phyloP scores from a whole-genome alignment of 2,113 vertebrate genomes.

The Leucopsar rothschildi region DNA sequence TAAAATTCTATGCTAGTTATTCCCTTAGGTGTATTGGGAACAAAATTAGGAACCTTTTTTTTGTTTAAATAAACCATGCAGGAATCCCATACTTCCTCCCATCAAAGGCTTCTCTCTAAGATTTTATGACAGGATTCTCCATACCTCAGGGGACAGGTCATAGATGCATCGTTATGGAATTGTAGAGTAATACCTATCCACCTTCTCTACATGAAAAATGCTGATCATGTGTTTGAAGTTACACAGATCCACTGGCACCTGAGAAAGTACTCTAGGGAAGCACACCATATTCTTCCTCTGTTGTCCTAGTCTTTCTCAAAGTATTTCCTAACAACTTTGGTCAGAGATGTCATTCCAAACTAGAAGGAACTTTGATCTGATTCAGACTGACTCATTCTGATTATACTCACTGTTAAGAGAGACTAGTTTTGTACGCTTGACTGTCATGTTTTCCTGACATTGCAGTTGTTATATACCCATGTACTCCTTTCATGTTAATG shows the following conservation, averaged over 20 bases:
- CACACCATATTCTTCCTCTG: neutral
- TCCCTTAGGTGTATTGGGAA: neutral
- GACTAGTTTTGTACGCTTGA: neutral
- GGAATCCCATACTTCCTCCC: neutral
- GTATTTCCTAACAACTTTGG: neutral
- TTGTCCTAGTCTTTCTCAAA: neutral
- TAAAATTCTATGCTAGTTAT: neutral
- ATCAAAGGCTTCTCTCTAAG: neutral
- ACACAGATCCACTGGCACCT: neutral
- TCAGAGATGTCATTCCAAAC: neutral
- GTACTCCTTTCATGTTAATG: neutral
- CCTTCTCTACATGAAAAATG: neutral
- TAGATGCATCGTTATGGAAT: neutral
- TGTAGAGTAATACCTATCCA: neutral
- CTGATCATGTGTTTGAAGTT: neutral
- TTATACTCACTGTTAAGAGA: neutral
- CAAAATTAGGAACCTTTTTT: neutral
- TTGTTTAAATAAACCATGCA: neutral
- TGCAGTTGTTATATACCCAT: neutral
- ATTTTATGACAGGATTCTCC: neutral
- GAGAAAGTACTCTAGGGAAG: neutral
- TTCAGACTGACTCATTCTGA: neutral
- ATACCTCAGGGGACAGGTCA: neutral
- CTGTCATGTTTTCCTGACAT: neutral
- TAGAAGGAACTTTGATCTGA: neutral